Conservation (phyloP, 92 coral and sea anemone genomes). For the Actinostola sp. region DNA sequence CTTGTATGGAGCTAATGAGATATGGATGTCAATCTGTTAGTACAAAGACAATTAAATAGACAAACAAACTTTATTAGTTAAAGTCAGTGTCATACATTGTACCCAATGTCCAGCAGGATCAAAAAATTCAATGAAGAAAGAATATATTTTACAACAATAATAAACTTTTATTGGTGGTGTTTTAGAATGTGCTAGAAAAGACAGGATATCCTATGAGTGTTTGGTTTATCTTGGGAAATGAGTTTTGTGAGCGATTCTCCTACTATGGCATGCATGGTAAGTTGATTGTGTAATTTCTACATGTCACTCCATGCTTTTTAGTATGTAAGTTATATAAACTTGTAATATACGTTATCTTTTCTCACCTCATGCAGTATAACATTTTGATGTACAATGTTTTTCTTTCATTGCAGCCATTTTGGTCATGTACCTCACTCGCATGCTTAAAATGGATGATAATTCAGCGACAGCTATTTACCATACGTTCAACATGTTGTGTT, state of each 20-base stretch:
- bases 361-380: neutral
- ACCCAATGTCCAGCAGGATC: no score
- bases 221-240: constrained; percentile 98
- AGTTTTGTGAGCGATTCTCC: constrained; percentile 97
- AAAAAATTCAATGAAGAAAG: no score
- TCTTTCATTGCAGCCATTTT: constrained; percentile 76
- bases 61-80: no score
- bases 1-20: constrained; percentile 16
- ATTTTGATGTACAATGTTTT: neutral
- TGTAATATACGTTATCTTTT: no score
- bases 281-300: constrained; percentile 24
- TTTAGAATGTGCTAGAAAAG: constrained; percentile 77
- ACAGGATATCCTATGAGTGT: constrained; percentile 93
- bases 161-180: neutral
- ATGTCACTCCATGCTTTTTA: neutral
- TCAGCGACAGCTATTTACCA: constrained; percentile 95
- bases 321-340: no score
- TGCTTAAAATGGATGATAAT: constrained; percentile 90
- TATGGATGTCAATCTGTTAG: constrained; percentile 29
- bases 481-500: constrained; percentile 98
- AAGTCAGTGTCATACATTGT: no score
- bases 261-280: constrained; percentile 99
- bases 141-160: neutral
- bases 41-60: constrained; percentile 4
- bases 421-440: constrained; percentile 95